These are phyloP conservation scores for Tholera decimalis DNA, from an alignment of 2,888 invertebrate genomes.

Conservation along the genomic window DNA sequence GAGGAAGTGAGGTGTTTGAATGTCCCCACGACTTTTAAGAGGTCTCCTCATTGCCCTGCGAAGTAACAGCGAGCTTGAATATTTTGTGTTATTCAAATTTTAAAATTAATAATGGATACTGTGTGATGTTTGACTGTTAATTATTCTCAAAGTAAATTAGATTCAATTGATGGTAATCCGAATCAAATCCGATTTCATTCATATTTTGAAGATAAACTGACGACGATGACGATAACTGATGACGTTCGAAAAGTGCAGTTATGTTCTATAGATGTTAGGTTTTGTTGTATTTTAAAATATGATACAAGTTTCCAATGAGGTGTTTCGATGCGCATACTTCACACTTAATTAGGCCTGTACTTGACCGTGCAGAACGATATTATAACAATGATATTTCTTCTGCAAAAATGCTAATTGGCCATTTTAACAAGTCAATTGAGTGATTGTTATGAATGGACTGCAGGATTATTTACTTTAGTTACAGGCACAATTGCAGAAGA, in stretches of 20 bases:
- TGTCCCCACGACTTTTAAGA: too few species aligned
- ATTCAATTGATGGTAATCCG: not conserved
- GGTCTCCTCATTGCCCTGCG: too few species aligned
- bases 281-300: not conserved
- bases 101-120: not conserved
- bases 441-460: too few species aligned
- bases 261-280: not conserved
- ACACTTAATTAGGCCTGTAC: conserved; percentile 18
- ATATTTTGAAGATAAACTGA: not conserved
- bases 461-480: too few species aligned
- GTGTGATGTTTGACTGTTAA: not conserved
- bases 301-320: not conserved
- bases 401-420: conserved; percentile 26
- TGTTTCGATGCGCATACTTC: conserved; percentile 13
- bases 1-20: too few species aligned
- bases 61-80: fast-evolving
- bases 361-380: conserved; percentile 13
- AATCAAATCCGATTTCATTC: conserved; percentile 4
- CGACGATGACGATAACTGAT: too few species aligned
- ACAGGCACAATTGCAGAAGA: too few species aligned
- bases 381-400: conserved; percentile 22
- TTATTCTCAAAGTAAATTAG: not conserved
- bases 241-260: not conserved
- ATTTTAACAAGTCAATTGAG: conserved; percentile 23
- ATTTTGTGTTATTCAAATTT: not conserved